A percentile compares a stretch with the other conserved stretches of the same genome.
Evolutionary conservation across 2,888 invertebrate species (phyloP).

Genomic region (Pogonocherus hispidulus): DNA sequence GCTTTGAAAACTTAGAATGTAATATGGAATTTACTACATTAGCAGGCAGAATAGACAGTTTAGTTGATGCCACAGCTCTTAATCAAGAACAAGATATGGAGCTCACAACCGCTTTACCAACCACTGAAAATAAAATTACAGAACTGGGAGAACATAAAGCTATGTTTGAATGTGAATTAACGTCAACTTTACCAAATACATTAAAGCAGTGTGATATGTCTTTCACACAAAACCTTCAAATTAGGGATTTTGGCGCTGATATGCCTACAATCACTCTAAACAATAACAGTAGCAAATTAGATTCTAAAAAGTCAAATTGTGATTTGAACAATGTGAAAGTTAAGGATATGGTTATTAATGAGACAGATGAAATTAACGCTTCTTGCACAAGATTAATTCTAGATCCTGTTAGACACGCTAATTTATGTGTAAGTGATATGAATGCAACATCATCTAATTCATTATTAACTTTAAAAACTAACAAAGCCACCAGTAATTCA

Average conservation of each 20-base stretch:
- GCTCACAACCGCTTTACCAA: background rate
- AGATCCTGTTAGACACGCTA: background rate
- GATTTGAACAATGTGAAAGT: too few species aligned
- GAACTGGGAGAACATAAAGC: background rate
- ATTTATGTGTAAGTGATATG: background rate
- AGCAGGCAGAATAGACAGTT: background rate
- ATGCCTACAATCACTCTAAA: background rate
- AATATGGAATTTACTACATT: background rate
- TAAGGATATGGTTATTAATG: too few species aligned
- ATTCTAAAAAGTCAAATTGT: too few species aligned
- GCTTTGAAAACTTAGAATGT: background rate
- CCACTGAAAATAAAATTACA: background rate
- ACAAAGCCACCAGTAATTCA: background rate
- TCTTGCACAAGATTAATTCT: too few species aligned
- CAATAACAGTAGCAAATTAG: too few species aligned
- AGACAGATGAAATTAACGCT: too few species aligned
- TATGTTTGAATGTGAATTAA: background rate
- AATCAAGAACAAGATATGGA: background rate
- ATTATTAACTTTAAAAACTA: background rate
- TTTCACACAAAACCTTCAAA: background rate
- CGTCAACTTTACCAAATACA: too few species aligned
- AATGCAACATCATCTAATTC: background rate
- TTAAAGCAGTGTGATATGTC: background rate
- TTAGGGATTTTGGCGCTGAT: background rate
- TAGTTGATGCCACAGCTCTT: background rate